Percentiles rank a stretch among this genome's conserved stretches.
phyloP scores from a whole-genome alignment of 2,888 invertebrate species.

The Anoplius nigerrimus region DNA sequence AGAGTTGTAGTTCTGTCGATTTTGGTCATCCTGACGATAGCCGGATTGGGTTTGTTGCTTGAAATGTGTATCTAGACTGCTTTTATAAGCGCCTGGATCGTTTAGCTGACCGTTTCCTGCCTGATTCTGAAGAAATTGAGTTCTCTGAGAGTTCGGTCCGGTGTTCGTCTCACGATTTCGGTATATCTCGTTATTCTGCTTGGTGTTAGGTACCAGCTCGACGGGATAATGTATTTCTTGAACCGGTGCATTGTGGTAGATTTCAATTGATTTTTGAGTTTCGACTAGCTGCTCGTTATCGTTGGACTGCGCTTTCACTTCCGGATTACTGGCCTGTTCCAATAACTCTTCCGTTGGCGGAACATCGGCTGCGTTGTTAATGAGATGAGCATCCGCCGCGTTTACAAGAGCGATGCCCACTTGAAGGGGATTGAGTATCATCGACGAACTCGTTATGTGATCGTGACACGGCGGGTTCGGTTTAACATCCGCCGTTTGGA shows the following conservation, averaged over 20 bases:
- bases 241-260: constrained; percentile 67
- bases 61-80: too few relatives aligned
- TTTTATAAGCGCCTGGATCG: too few relatives aligned
- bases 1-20: neutral
- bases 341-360: neutral
- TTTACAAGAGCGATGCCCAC: constrained; percentile 67
- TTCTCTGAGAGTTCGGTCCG: neutral
- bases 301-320: constrained; percentile 23
- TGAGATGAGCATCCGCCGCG: constrained; percentile 23
- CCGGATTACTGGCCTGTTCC: constrained; percentile 24
- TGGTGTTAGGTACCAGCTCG: constrained; percentile 51
- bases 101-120: neutral
- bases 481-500: neutral
- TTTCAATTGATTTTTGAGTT: constrained; percentile 70
- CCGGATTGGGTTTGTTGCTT: too few relatives aligned
- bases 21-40: too few relatives aligned
- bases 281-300: constrained; percentile 52
- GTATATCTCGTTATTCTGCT: neutral
- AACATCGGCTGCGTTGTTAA: constrained; percentile 21
- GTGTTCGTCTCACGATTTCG: neutral
- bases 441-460: constrained; percentile 55
- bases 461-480: neutral
- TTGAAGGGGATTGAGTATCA: constrained; percentile 66
- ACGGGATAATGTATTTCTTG: constrained; percentile 70
- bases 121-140: too few relatives aligned